Base-by-base conservation (phyloP, 1,140 invertebrate species). In the Apis mellifera region DNA sequence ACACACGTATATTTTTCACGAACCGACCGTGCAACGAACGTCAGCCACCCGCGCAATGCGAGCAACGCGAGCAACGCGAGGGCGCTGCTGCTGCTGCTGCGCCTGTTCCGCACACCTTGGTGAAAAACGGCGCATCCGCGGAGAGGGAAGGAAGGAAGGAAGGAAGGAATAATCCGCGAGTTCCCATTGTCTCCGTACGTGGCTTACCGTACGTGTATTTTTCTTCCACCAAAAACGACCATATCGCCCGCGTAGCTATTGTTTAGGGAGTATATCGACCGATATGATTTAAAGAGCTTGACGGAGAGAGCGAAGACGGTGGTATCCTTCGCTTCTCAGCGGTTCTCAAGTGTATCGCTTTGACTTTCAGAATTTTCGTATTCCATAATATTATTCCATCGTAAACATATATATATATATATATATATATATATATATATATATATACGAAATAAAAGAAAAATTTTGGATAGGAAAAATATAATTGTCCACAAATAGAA, bases 21-120 rank as follows among this genome's bases (percentile, higher is more conserved):
- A 52, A 69, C 54, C 21, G 32, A n/a, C 17, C 79, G 82, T 80
- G 81, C 75, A 85, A 74, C 84, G 86, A 89, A 90, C 89, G 89
- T 83, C 89, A 85, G 73, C 89, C 89, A 90, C 89, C 89, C 89
- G 85, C 75, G 68, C 65, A 23, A n/a, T n/a, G n/a, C n/a, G n/a
- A n/a, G n/a, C n/a, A n/a, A n/a, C 0, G 2, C 32, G 11, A 55
- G 26, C 26, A 23, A 50, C 57, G 62, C 2, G 65, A 52, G 69
- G 60, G 72, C 70, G 57, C n/a, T 55, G 71, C 12, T 17, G 9
- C 60, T 1, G 32, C 17, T 54, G 60, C 62, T 65, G 32, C 42
- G 32, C 32, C 32, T 32, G 32, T 32, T 32, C 32, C 73, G 32
- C 64, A 32, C 42, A 19, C 23, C 79, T 73, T 5, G 32, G 42